These are phyloP conservation scores for Dynastes tityus DNA, from an alignment of 2,888 invertebrate species.

Conservation along the genomic window DNA sequence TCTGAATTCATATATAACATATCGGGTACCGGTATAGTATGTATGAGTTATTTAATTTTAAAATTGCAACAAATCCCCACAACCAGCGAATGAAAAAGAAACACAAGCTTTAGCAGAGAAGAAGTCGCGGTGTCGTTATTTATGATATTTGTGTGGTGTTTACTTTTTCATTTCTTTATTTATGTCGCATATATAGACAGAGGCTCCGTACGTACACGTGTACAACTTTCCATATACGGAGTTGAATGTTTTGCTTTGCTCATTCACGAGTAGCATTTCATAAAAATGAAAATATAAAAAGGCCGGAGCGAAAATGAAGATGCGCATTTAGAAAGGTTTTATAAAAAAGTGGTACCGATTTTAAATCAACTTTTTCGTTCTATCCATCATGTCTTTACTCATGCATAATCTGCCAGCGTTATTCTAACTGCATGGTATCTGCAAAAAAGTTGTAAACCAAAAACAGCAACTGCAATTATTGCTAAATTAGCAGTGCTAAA, in stretches of 20 bases:
- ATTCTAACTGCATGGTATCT: no score
- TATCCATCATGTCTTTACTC: no score
- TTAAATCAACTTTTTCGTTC: no score
- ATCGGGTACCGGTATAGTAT: constrained; percentile 20
- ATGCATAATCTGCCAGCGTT: no score
- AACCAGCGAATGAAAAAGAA: constrained; percentile 16
- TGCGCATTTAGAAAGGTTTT: constrained; percentile 10
- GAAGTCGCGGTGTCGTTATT: constrained; percentile 29
- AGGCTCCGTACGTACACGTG: neutral
- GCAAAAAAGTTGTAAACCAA: no score
- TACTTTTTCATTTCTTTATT: constrained; percentile 38
- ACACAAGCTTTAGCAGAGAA: constrained; percentile 9
- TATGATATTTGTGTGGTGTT: constrained; percentile 29
- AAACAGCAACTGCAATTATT: no score
- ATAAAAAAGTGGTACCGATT: no score
- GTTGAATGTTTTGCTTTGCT: constrained; percentile 9
- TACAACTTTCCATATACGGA: constrained; percentile 33
- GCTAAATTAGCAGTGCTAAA: no score
- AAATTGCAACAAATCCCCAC: constrained; percentile 39
- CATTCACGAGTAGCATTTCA: constrained; percentile 10
- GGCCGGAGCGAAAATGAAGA: neutral
- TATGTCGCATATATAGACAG: constrained; percentile 7
- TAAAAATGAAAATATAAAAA: constrained; percentile 33
- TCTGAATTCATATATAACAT: constrained; percentile 24
- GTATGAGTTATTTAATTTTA: constrained; percentile 35